Conservation (phyloP, 2,797 vertebrate species). For the Ctenopoma kingsleyae region DNA sequence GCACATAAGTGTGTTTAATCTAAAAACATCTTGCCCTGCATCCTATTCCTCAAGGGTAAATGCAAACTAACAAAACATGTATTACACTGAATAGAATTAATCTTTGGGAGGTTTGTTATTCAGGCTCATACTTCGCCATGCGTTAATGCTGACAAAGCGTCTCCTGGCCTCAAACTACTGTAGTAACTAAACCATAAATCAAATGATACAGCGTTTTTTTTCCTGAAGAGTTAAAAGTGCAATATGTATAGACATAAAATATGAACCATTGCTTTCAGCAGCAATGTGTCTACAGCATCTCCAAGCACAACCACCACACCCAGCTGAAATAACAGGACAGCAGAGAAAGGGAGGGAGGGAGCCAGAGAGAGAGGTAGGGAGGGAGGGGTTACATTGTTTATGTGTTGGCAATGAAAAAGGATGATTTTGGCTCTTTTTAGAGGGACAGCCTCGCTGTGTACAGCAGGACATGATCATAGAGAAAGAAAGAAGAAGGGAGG, state of each 20-base stretch:
- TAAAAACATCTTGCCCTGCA: conserved; percentile 3
- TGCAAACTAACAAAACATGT: conserved; percentile 33
- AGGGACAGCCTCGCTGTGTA: conserved; percentile 50
- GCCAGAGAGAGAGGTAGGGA: conserved; percentile 24
- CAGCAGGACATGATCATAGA: conserved; percentile 20
- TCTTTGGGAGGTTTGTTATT: conserved; percentile 39
- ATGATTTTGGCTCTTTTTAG: conserved; percentile 75
- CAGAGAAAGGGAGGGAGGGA: conserved; percentile 12
- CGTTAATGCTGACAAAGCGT: conserved; percentile 61
- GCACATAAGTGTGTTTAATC: conserved; percentile 23
- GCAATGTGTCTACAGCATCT: conserved; percentile 49
- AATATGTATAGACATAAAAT: conserved; percentile 29
- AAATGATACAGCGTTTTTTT: conserved; percentile 23
- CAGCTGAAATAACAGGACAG: conserved; percentile 50
- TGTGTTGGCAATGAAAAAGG: conserved; percentile 70
- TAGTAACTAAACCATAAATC: conserved; percentile 30
- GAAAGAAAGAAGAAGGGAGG: conserved; percentile 18
- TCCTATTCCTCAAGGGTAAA: conserved; percentile 28
- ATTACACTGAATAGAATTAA: conserved; percentile 45
- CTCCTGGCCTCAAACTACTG: conserved; percentile 3
- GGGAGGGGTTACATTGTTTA: conserved; percentile 69
- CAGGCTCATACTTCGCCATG: conserved; percentile 36
- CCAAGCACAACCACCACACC: conserved; percentile 67
- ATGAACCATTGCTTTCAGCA: conserved; percentile 36
- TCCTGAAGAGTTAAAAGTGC: conserved; percentile 18